These are phyloP conservation scores for Operophtera brumata DNA, from an alignment of 2,888 invertebrate genomes.

Conservation along the genomic window DNA sequence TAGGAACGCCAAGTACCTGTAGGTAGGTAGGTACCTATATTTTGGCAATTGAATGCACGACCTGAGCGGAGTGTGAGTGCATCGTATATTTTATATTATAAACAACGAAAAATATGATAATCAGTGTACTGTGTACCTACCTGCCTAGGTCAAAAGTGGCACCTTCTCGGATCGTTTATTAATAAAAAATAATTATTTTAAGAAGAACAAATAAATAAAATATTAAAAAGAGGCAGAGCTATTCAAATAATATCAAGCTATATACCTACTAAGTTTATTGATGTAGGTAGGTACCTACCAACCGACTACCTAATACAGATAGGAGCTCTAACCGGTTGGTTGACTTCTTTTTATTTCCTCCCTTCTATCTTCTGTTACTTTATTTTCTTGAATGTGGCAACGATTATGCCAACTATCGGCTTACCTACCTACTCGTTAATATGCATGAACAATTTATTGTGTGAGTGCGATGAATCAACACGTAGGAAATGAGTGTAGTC, in stretches of 20 bases:
- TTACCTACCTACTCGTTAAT: conserved; percentile 14
- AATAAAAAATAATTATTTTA: conserved; percentile 7
- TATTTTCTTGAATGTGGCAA: conserved; percentile 22
- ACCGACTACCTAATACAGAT: conserved; percentile 18
- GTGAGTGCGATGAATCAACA: conserved; percentile 17
- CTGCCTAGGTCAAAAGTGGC: conserved; percentile 36
- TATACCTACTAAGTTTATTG: conserved; percentile 9
- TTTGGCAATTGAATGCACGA: conserved; percentile 2
- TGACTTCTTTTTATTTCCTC: conserved; percentile 21
- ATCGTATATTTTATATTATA: conserved; percentile 3
- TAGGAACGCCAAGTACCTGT: too few relatives aligned
- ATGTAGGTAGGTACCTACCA: conserved; percentile 4
- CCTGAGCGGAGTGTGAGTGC: conserved; percentile 1
- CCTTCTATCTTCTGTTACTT: conserved; percentile 17
- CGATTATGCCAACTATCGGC: conserved; percentile 21
- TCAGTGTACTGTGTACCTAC: conserved; percentile 9
- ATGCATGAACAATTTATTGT: conserved; percentile 6
- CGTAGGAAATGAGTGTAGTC: conserved; percentile 12
- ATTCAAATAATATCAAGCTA: background rate
- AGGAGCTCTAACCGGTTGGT: conserved; percentile 16
- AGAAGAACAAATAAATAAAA: conserved; percentile 11
- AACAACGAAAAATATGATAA: conserved; percentile 23
- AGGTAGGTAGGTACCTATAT: background rate
- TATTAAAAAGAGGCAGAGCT: conserved; percentile 4
- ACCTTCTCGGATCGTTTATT: conserved; percentile 30